Evolutionary conservation across 2,888 invertebrate genomes (phyloP), one percentile per base, ranked within the genome.

Genomic region (Dynastes grantii): DNA sequence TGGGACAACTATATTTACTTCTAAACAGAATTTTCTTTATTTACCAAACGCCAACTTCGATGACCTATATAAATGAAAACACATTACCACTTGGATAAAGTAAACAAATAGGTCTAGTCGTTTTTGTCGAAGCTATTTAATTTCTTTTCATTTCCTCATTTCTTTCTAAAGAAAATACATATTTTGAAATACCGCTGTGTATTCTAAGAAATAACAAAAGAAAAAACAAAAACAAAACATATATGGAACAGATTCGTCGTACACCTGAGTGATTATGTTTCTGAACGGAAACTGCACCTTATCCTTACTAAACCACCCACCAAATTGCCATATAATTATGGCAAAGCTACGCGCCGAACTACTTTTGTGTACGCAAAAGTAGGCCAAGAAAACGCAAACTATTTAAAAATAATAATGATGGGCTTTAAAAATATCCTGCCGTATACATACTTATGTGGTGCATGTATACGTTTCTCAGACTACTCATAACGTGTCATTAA

Each of bases 321-420:
- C 61, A 61, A 73, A 73, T 73, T 73, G 45, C 73, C 61, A 22
- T 73, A 45, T 45, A 73, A 73, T 73, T 73, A 73, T 40, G 40
- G 73, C 73, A 37, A 73, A 61, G 45, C 73, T 13, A 27, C 45
- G 37, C 58, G 13, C 61, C 16, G 73, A 61, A 27, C 61, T 29
- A 73, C 73, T 73, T 73, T 73, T 73, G 73, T 73, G 22, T 40
- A 61, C 22, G 73, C 22, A 68, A 73, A 73, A 73, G 73, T 73
- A 61, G 73, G 73, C 73, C 73, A 73, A 73, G 73, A 73, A 73
- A 73, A 73, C 73, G 73, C 58, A 61, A 73, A 73, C 73, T 73
- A 73, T 73, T 73, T 73, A 73, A 73, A 73, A 73, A 73, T 73
- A 73, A 73, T 73, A 40, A 73, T 37, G 45, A 9, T 37, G 27